Base-by-base conservation (phyloP, 2,888 invertebrate genomes). In the Eumerus sabulonum region DNA sequence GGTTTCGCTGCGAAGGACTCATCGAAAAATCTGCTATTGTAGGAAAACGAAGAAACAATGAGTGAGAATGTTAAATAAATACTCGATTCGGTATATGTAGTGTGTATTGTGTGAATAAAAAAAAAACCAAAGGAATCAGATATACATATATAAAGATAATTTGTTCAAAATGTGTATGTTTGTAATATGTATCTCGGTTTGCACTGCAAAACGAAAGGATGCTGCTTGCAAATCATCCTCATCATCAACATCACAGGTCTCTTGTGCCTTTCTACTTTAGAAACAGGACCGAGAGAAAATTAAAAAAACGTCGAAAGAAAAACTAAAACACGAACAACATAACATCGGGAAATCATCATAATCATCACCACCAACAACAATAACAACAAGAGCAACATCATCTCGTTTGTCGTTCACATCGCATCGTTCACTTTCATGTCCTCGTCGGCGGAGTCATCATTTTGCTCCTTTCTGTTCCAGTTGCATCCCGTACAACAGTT, bases 191-290 rank as follows among this genome's bases (percentile, higher is more conserved):
- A 83, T 84, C 83, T 79, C 79, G 40, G 76, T 85, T 42, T 84
- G 83, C 73, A 84, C 83, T 62, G 83, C 84, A 81, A 85, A 84
- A 81, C 83, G 83, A 68, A 84, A 83, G 81, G 84, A 83, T 82
- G 53, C 82, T 72, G 62, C 79, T 73, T 82, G 73, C 74, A 76
- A 82, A 54, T 82, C 83, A 59, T 76, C 83, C 57, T 81, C 82
- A 60, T 70, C 82, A 67, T 67, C 82, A 59, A 60, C 82, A 68
- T 77, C 83, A 40, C 79, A 79, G 48, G 64, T 63, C 48, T 59
- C 77, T 73, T 73, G 77, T 68, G 73, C 64, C 64, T 56, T 64
- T 64, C 68, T 74, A 64, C 68, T 74, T 59, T 79, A 79, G 74
- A 70, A 64, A 60, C 40, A 38, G 53, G 50, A 59, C n/a, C 27